A percentile compares a stretch with the other conserved stretches of the same genome.
Evolutionary conservation across 2,888 invertebrate species (phyloP).

Genomic region (Selenia dentaria): DNA sequence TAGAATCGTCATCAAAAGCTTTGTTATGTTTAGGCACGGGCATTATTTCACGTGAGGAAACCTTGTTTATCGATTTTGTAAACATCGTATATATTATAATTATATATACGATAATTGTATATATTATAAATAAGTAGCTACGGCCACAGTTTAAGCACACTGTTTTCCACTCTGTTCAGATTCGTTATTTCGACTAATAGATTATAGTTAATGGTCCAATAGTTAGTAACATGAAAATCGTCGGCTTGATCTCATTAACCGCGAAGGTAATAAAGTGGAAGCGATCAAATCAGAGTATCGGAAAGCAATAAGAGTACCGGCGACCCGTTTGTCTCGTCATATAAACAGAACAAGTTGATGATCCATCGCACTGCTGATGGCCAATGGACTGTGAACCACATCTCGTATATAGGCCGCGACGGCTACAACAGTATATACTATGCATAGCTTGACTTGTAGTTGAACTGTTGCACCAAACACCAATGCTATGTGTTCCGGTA

Average conservation of each 20-base stretch:
- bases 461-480: no score
- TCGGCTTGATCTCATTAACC: conserved; percentile 15
- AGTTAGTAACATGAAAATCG: conserved; percentile 6
- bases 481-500: no score
- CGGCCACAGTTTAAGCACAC: no score
- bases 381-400: conserved; percentile 38
- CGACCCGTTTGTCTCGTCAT: conserved; percentile 11
- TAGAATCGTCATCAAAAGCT: neutral
- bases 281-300: conserved; percentile 12
- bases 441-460: no score
- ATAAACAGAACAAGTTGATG: conserved; percentile 15
- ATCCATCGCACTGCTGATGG: conserved; percentile 24
- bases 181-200: neutral
- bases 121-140: no score
- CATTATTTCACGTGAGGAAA: no score
- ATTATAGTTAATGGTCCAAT: conserved; percentile 6
- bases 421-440: neutral
- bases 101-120: no score
- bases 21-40: no score
- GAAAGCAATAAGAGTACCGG: conserved; percentile 18
- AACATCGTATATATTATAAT: no score
- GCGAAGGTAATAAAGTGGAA: conserved; percentile 12
- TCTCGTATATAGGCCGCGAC: conserved; percentile 33
- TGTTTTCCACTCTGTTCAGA: neutral
- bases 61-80: no score